Conservation (phyloP, 2,797 vertebrate species). For the Pseudochromis fuscus region DNA sequence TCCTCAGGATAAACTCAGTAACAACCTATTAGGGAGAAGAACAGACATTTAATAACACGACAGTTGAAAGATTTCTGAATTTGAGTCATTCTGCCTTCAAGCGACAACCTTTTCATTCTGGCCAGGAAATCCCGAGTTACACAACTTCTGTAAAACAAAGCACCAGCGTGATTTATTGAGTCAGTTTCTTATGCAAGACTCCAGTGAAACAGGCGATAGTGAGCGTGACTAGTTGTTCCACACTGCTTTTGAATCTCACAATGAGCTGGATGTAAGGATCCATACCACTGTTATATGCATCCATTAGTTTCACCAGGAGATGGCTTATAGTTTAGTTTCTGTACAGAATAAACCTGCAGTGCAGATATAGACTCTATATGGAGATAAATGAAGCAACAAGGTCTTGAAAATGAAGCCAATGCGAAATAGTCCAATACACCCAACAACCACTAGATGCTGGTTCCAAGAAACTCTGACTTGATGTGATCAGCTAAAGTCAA, state of each 20-base stretch:
- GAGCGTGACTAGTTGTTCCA: too few relatives aligned
- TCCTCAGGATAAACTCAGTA: slow-evolving; percentile 8
- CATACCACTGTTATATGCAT: neutral
- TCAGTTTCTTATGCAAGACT: neutral
- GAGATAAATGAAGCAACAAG: too few relatives aligned
- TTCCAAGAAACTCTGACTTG: too few relatives aligned
- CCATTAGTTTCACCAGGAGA: neutral
- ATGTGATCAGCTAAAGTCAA: too few relatives aligned
- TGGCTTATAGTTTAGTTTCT: neutral
- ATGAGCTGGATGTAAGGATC: neutral
- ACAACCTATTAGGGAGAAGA: neutral
- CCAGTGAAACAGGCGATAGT: neutral
- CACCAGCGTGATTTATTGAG: neutral
- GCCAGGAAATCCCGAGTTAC: slow-evolving; percentile 7
- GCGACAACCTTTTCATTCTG: neutral
- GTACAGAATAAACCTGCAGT: too few relatives aligned
- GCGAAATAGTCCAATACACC: too few relatives aligned
- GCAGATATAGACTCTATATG: too few relatives aligned
- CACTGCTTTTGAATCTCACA: too few relatives aligned
- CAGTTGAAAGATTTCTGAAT: neutral
- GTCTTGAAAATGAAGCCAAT: too few relatives aligned
- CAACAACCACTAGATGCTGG: too few relatives aligned
- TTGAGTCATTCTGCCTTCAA: neutral
- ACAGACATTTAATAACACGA: neutral
- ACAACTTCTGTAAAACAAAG: slow-evolving; percentile 12